These are phyloP conservation scores for Calypte anna DNA, from an alignment of 2,113 vertebrate species.

Conservation along the genomic window DNA sequence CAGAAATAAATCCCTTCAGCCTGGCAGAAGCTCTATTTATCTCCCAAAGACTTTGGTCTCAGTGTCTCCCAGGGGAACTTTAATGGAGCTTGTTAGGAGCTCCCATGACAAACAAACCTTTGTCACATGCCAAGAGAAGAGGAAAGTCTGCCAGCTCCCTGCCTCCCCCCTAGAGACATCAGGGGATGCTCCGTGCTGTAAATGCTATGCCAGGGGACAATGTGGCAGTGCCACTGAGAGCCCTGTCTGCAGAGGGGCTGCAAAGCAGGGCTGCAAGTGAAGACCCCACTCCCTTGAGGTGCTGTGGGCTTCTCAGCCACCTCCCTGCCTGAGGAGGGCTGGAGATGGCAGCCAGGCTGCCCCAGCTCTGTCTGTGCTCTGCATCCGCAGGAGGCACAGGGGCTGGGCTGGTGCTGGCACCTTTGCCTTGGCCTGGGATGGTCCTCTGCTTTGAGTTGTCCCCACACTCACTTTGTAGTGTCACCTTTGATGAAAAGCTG, in stretches of 20 bases:
- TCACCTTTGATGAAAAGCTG: neutral
- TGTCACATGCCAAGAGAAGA: neutral
- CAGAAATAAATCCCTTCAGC: neutral
- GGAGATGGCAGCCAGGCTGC: neutral
- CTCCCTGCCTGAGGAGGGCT: neutral
- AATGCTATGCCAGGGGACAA: neutral
- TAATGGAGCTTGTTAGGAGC: neutral
- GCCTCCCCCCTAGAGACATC: neutral
- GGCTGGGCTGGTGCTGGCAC: neutral
- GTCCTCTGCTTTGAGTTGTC: neutral
- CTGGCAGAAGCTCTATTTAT: slow-evolving; percentile 7
- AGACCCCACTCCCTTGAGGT: neutral
- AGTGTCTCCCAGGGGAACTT: neutral
- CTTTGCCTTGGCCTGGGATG: neutral
- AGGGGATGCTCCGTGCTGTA: neutral
- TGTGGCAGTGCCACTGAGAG: neutral
- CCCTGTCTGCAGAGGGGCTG: fast-evolving
- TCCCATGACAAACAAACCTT: neutral
- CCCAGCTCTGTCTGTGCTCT: neutral
- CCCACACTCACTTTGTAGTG: neutral
- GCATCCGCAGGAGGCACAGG: fast-evolving
- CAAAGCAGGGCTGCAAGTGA: neutral
- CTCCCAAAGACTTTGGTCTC: neutral
- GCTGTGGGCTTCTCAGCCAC: neutral
- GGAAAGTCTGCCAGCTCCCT: neutral